Percentiles rank a stretch among this genome's conserved stretches.
Conservation (phyloP, 1,140 invertebrate species). For the Aphis craccivora region DNA sequence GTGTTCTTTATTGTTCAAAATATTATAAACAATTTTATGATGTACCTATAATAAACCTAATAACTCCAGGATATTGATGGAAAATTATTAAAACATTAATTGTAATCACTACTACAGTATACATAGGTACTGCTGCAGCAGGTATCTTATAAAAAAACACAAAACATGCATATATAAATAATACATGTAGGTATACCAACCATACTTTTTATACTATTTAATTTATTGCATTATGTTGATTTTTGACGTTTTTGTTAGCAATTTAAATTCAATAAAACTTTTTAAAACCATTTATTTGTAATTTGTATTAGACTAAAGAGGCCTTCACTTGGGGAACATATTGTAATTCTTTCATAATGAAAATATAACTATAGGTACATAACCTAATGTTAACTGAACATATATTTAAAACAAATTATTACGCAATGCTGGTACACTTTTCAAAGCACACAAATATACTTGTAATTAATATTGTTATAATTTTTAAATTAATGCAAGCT, state of each 20-base stretch:
- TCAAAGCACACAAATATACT: background rate
- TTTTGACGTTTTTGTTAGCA: background rate
- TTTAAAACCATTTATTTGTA: background rate
- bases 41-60: too few relatives aligned
- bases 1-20: background rate
- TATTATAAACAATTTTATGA: too few relatives aligned
- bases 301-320: background rate
- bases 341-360: background rate
- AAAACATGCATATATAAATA: background rate
- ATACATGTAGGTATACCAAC: background rate
- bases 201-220: background rate
- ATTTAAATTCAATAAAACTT: background rate
- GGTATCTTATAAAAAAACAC: background rate
- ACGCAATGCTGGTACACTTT: background rate
- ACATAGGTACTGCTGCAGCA: too few relatives aligned
- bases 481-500: background rate
- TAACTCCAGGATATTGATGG: too few relatives aligned
- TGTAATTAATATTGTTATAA: background rate
- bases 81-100: background rate
- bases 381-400: background rate
- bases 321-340: background rate
- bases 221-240: background rate
- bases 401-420: background rate
- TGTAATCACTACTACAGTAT: background rate
- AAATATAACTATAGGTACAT: background rate